A percentile compares a stretch with the other conserved stretches of the same genome.
Conservation (phyloP, 2,113 vertebrate genomes). For the Archilochus colubris region DNA sequence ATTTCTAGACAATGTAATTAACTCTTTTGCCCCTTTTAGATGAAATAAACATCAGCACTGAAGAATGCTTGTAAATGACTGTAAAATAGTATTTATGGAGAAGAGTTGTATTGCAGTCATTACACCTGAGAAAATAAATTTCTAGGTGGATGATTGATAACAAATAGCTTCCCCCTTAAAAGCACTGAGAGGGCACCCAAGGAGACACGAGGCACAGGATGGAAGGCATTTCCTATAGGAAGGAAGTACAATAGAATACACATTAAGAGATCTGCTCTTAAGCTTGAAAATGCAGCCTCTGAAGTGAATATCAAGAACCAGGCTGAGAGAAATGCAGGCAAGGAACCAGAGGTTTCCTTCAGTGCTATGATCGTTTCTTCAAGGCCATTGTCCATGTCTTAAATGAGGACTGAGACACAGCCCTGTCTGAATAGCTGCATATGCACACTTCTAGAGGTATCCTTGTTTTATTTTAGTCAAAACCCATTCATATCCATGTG, state of each 20-base stretch:
- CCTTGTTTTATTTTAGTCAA: background rate
- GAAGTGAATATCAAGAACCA: background rate
- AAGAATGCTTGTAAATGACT: slow-evolving; percentile 62
- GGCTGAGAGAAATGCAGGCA: background rate
- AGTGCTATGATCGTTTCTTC: background rate
- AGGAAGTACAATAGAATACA: background rate
- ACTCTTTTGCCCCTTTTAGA: slow-evolving; percentile 75
- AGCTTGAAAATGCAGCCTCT: background rate
- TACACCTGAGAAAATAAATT: slow-evolving; percentile 25
- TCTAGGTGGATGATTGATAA: background rate
- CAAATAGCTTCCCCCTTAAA: background rate
- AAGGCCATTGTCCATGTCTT: background rate
- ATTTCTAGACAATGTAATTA: slow-evolving; percentile 78
- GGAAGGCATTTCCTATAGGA: background rate
- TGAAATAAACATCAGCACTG: slow-evolving; percentile 66
- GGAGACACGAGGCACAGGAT: background rate
- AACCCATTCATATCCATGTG: accelerated
- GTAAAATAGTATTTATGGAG: slow-evolving; percentile 32
- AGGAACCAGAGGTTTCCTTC: background rate
- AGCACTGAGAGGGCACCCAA: background rate
- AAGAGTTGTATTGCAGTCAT: slow-evolving; percentile 2
- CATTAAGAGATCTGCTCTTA: background rate
- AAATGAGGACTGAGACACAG: background rate
- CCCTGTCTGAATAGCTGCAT: background rate
- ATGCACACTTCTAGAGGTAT: background rate